Evolutionary conservation across 2,888 invertebrate species (phyloP).

Genomic region (Torymus tubicola): DNA sequence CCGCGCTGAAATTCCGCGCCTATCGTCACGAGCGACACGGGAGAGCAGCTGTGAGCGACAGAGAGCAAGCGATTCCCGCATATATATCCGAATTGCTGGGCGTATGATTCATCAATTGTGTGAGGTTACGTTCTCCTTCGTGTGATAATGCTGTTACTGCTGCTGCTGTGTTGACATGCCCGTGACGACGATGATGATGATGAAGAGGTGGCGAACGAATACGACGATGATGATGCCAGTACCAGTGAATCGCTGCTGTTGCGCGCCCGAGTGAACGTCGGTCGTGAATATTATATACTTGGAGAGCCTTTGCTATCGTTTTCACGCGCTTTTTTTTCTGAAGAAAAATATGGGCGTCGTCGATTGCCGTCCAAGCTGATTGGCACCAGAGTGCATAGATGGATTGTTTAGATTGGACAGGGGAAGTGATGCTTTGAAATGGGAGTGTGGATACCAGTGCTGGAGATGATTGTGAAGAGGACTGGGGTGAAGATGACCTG

Average conservation of each 20-base stretch:
- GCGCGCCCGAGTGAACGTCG: no score
- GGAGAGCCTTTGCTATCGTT: neutral
- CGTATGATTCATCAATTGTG: constrained; percentile 56
- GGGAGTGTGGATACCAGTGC: neutral
- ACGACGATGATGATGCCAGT: no score
- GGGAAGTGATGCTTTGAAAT: constrained; percentile 13
- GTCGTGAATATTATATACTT: neutral
- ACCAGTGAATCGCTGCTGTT: no score
- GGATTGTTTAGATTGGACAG: constrained; percentile 6
- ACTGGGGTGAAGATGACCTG: constrained; percentile 47
- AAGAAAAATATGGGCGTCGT: constrained; percentile 46
- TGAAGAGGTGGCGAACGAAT: neutral
- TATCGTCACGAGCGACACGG: neutral
- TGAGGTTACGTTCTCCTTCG: constrained; percentile 52
- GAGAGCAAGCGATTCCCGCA: neutral
- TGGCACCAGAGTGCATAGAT: constrained; percentile 20
- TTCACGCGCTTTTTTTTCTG: constrained; percentile 3
- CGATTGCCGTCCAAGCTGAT: neutral
- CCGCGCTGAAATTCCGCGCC: no score
- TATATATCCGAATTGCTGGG: constrained; percentile 41
- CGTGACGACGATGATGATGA: neutral
- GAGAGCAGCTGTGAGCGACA: neutral
- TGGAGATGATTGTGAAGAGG: neutral
- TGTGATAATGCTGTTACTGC: constrained; percentile 3
- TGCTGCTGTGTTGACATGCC: constrained; percentile 42